Conservation (phyloP, 2,888 invertebrate genomes). For the Sarcophaga caerulescens region DNA sequence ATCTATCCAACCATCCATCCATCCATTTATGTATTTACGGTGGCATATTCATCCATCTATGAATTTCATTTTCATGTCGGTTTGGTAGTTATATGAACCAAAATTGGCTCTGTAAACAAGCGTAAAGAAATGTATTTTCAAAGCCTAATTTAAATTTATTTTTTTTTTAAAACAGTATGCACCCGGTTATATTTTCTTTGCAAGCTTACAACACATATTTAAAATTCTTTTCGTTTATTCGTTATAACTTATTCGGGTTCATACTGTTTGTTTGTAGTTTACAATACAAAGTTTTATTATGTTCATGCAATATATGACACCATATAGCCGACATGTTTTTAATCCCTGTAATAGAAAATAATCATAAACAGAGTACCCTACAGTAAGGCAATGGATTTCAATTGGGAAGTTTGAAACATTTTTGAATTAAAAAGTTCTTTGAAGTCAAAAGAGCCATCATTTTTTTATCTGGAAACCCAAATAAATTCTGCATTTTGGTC, state of each 20-base stretch:
- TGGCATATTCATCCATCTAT: not conserved
- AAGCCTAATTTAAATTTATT: not conserved
- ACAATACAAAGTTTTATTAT: not conserved
- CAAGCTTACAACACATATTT: no score
- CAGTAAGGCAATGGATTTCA: no score
- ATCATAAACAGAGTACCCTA: not conserved
- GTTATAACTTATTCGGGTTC: not conserved
- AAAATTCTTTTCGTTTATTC: no score
- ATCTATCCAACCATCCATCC: conserved; percentile 21
- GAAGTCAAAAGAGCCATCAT: no score
- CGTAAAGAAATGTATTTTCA: conserved; percentile 32
- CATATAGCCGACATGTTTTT: conserved; percentile 5
- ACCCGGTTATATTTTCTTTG: not conserved
- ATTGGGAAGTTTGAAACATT: no score
- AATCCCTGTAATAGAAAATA: conserved; percentile 9
- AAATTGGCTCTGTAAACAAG: conserved; percentile 46
- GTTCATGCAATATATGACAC: not conserved
- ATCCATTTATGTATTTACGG: not conserved
- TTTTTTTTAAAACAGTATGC: not conserved
- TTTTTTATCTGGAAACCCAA: no score
- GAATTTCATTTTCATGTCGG: not conserved
- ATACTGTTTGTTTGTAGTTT: not conserved
- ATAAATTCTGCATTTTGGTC: no score
- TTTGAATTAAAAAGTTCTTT: no score
- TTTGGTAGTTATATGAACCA: conserved; percentile 21